These are phyloP conservation scores for Acropternis orthonyx DNA, from an alignment of 2,797 vertebrate genomes.

Conservation along the genomic window DNA sequence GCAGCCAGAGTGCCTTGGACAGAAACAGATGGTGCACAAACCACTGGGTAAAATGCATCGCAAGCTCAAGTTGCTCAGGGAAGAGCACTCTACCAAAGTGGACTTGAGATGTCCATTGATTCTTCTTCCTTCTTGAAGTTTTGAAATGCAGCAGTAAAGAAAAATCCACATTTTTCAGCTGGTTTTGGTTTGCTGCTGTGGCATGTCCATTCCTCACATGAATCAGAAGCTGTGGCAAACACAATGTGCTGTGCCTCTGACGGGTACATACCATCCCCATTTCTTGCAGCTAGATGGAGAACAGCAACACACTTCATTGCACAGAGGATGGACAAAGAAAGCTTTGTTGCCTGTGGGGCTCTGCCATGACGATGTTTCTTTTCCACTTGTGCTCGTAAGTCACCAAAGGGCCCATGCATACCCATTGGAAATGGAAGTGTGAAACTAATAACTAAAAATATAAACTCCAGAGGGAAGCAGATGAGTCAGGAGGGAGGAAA, in stretches of 20 bases:
- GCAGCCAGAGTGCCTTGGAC: neutral
- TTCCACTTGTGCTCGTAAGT: neutral
- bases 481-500: neutral
- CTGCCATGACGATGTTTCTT: neutral
- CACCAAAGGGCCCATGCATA: neutral
- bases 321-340: constrained; percentile 15
- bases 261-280: constrained; percentile 24
- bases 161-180: neutral
- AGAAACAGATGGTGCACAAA: neutral
- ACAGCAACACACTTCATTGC: constrained; percentile 6
- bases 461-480: neutral
- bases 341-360: constrained; percentile 7
- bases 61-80: neutral
- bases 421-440: constrained; percentile 22
- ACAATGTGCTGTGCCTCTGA: neutral
- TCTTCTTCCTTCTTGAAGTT: neutral
- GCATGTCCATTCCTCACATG: neutral
- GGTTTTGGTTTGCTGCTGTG: constrained; percentile 29
- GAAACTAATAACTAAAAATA: constrained; percentile 52
- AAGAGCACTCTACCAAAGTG: rapidly evolving
- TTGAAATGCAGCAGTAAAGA: neutral
- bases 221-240: constrained; percentile 37
- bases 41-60: neutral
- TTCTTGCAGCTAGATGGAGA: constrained; percentile 33
- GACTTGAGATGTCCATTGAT: neutral